These are phyloP conservation scores for Rhagologus leucostigma DNA, from an alignment of 2,113 vertebrate species.

Conservation along the genomic window DNA sequence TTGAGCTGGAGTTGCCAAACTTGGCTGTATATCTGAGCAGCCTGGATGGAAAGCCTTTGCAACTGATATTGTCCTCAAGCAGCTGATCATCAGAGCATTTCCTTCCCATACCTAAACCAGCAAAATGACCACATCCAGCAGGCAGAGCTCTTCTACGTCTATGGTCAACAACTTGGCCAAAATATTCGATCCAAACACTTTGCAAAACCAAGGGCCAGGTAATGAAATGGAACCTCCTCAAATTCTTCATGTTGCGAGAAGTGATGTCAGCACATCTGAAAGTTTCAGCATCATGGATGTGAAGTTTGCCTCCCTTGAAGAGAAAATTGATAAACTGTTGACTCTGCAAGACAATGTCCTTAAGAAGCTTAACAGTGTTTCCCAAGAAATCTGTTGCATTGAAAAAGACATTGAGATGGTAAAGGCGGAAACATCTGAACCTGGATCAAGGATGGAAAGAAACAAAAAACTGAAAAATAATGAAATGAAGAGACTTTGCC, in stretches of 20 bases:
- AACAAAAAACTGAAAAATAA: background rate
- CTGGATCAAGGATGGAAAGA: slow-evolving; percentile 16
- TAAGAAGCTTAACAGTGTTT: slow-evolving; percentile 76
- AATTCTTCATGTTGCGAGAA: slow-evolving; percentile 29
- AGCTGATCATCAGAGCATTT: slow-evolving; percentile 51
- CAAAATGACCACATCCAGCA: slow-evolving; percentile 62
- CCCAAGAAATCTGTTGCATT: slow-evolving; percentile 73
- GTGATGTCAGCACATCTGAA: slow-evolving; percentile 27
- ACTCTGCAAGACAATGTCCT: slow-evolving; percentile 77
- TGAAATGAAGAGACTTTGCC: slow-evolving; percentile 60
- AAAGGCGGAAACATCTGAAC: slow-evolving; percentile 76
- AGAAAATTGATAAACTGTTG: slow-evolving; percentile 80
- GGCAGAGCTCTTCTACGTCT: slow-evolving; percentile 56
- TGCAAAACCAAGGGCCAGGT: slow-evolving; percentile 70
- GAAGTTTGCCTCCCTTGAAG: slow-evolving; percentile 75
- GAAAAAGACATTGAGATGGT: slow-evolving; percentile 76
- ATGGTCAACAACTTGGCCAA: slow-evolving; percentile 83
- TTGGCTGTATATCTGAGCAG: slow-evolving; percentile 37
- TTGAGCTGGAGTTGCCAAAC: slow-evolving; percentile 26
- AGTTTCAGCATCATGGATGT: slow-evolving; percentile 73
- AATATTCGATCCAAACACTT: slow-evolving; percentile 76
- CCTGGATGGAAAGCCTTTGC: slow-evolving; percentile 39
- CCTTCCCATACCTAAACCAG: slow-evolving; percentile 34
- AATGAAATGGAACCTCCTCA: slow-evolving; percentile 33
- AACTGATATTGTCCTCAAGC: slow-evolving; percentile 52